phyloP scores from a whole-genome alignment of 2,797 vertebrate genomes.

The Lutjanus argentimaculatus region DNA sequence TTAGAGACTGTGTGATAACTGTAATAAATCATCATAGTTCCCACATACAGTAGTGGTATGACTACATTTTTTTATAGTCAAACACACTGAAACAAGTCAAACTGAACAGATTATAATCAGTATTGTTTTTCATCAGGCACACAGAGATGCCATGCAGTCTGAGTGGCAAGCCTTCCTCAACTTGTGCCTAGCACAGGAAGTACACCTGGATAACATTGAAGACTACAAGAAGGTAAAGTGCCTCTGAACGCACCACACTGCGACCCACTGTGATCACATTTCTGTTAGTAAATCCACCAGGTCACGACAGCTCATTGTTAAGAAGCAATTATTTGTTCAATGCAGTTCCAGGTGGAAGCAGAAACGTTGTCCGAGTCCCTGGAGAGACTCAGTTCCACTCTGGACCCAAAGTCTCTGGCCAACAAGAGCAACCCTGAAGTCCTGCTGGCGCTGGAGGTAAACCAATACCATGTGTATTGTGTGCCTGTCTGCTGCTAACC shows the following conservation, averaged over 20 bases:
- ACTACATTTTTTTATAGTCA: too few relatives aligned
- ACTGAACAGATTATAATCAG: not conserved
- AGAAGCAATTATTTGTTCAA: not conserved
- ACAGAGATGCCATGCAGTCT: slow-evolving; percentile 86
- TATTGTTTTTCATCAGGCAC: slow-evolving; percentile 78
- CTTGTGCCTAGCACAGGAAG: slow-evolving; percentile 93
- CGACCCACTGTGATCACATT: not conserved
- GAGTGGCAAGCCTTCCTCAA: slow-evolving; percentile 96
- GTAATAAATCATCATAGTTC: not conserved
- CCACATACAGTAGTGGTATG: too few relatives aligned
- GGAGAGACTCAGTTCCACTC: slow-evolving; percentile 84
- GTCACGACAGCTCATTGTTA: not conserved
- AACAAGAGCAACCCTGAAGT: slow-evolving; percentile 87
- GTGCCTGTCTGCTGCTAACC: too few relatives aligned
- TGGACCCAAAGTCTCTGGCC: slow-evolving; percentile 86
- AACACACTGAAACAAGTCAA: not conserved
- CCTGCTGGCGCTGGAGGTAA: slow-evolving; percentile 90
- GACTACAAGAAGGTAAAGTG: slow-evolving; percentile 89
- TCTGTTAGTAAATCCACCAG: not conserved
- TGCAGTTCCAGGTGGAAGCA: slow-evolving; percentile 93
- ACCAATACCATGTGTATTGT: slow-evolving; percentile 1
- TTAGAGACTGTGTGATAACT: not conserved
- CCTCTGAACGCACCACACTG: not conserved
- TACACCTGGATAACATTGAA: slow-evolving; percentile 90
- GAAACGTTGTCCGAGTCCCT: slow-evolving; percentile 88